phyloP scores from a whole-genome alignment of 2,888 invertebrate genomes.

The Venustoraphidia nigricollis region DNA sequence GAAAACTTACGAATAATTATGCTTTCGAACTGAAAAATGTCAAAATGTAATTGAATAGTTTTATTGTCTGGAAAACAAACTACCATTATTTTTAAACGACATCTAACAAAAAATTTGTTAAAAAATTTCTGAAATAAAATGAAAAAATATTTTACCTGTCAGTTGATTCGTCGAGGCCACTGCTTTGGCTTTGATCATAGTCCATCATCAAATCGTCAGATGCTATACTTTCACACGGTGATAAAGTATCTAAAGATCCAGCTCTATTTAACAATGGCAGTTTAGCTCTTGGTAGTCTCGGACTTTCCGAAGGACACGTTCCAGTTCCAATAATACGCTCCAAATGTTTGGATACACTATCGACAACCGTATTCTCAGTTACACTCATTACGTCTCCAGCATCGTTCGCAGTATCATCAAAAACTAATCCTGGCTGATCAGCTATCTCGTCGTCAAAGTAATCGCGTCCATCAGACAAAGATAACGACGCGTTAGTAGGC shows the following conservation, averaged over 20 bases:
- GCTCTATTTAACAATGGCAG: constrained; percentile 38
- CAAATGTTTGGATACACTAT: constrained; percentile 10
- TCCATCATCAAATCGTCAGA: constrained; percentile 83
- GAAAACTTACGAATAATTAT: too few relatives aligned
- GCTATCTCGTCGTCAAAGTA: constrained; percentile 83
- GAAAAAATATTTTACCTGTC: constrained; percentile 19
- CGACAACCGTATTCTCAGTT: constrained; percentile 7
- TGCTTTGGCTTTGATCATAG: constrained; percentile 42
- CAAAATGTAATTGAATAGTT: too few relatives aligned
- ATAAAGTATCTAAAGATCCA: constrained; percentile 64
- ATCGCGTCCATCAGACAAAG: constrained; percentile 64
- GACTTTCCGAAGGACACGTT: constrained; percentile 22
- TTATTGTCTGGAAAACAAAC: neutral
- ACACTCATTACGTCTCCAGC: constrained; percentile 9
- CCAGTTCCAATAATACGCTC: constrained; percentile 20
- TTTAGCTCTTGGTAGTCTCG: constrained; percentile 23
- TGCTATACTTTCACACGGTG: constrained; percentile 68
- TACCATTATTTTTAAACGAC: neutral
- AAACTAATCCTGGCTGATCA: constrained; percentile 73
- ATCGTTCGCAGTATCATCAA: constrained; percentile 43
- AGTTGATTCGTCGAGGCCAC: constrained; percentile 36
- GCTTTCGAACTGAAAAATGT: too few relatives aligned
- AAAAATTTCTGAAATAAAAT: constrained; percentile 3
- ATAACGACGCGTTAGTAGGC: constrained; percentile 64
- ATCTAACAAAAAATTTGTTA: constrained; percentile 6